phyloP scores from a whole-genome alignment of 2,888 invertebrate genomes.

The Drosophila borborema region DNA sequence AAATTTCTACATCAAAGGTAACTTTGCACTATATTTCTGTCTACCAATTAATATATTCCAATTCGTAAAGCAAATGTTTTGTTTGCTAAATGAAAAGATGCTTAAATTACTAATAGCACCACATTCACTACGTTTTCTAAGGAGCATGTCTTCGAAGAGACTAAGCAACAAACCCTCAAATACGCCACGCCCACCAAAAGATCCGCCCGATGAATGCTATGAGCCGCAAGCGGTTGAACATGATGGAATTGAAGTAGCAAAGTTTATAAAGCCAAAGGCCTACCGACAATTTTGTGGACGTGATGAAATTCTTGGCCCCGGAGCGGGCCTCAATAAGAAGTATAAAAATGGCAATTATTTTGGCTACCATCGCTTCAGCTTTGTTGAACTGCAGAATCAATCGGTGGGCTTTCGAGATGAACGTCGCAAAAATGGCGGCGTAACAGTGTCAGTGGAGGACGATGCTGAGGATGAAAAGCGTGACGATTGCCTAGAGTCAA shows the following conservation, averaged over 20 bases:
- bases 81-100: slow-evolving; percentile 11
- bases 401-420: slow-evolving; percentile 63
- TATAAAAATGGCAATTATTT: slow-evolving; percentile 82
- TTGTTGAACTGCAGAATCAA: slow-evolving; percentile 62
- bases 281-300: slow-evolving; percentile 68
- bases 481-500: slow-evolving; percentile 24
- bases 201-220: slow-evolving; percentile 78
- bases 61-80: background rate
- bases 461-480: slow-evolving; percentile 31
- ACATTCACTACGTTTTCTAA: background rate
- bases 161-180: slow-evolving; percentile 47
- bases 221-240: slow-evolving; percentile 65
- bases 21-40: background rate
- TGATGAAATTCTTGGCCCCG: slow-evolving; percentile 76
- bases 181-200: slow-evolving; percentile 78
- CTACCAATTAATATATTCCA: background rate
- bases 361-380: slow-evolving; percentile 81
- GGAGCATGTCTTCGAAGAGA: background rate
- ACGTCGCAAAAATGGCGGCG: slow-evolving; percentile 27
- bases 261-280: slow-evolving; percentile 62
- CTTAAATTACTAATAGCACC: slow-evolving; percentile 8
- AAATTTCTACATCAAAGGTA: background rate
- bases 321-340: slow-evolving; percentile 59
- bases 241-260: slow-evolving; percentile 53
- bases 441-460: slow-evolving; percentile 25